Base-by-base conservation (phyloP, 2,113 vertebrate species). In the Pampusana beccarii region DNA sequence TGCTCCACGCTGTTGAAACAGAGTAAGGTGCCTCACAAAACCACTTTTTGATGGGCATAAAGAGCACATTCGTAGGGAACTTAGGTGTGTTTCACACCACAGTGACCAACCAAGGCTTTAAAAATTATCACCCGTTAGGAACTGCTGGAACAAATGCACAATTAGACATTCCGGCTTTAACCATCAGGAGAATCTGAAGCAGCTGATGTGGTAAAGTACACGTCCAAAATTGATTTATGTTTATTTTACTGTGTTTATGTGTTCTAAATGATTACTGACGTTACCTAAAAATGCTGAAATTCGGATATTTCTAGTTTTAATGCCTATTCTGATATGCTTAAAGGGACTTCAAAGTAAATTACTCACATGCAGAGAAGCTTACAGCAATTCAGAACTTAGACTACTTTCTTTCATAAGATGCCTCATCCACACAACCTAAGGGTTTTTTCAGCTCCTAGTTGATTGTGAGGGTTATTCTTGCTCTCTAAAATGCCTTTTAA, bases 331-430 rank as follows among this genome's bases (percentile, higher is more conserved):
- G 77, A 73, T 88, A 77, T 54, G 44, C 21, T 83, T 90, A 79
- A 90, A 85, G 56, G 20, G 42, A 92, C 81, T 90, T 95, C 78
- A 78, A 74, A 93, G 36, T 44, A 81, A 87, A 94, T 94, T 90
- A 81, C 60, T 78, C 25, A 78, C 31, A 60, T 5, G 18, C 28
- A 62, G 38, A 86, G 38, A 61, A 86, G 66, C 66, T 94, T 90
- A 65, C 1, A 74, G 58, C 16, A 94, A 78, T 78, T 80, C 78
- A 50, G 40, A 85, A 66, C 14, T 78, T 65, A 54, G 1, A 18
- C 33, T 60, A 28, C 69, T 67, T 61, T 80, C 58, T 48, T 86
- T 31, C 70, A 16, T 34, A 80, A 74, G n/a, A 57, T 44, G 44
- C 21, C 58, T 94, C 54, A 57, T 65, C 33, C 48, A 90, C 34